Conservation (phyloP, 2,888 invertebrate species). For the Blomia tropicalis region DNA sequence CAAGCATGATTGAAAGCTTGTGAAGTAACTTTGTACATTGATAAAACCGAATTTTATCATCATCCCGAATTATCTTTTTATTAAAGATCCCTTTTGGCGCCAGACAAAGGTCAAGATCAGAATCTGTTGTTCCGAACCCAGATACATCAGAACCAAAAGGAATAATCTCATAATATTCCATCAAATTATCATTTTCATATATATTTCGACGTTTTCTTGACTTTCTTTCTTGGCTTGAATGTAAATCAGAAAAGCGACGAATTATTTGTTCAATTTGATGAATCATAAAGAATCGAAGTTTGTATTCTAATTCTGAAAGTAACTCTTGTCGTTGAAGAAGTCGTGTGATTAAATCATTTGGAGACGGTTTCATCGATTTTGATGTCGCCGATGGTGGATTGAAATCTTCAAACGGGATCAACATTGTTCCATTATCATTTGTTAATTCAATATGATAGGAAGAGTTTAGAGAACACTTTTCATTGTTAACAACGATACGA, state of each 20-base stretch:
- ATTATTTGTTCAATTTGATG: constrained; percentile 4
- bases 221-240: too few relatives aligned
- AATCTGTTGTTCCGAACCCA: neutral
- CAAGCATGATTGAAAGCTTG: neutral
- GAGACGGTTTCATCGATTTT: neutral
- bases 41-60: neutral
- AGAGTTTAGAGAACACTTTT: neutral
- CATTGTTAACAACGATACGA: neutral
- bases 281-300: neutral
- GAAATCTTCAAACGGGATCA: constrained; percentile 3
- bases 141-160: constrained; percentile 15
- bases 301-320: neutral
- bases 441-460: neutral
- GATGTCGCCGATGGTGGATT: neutral
- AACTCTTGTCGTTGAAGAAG: neutral
- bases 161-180: constrained; percentile 10
- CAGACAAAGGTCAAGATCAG: constrained; percentile 7
- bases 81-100: neutral
- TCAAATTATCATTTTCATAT: neutral
- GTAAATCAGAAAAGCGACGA: neutral
- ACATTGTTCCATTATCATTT: neutral
- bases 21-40: neutral
- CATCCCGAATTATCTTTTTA: too few relatives aligned
- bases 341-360: neutral
- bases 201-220: neutral